These are phyloP conservation scores for Serilophus lunatus DNA, from an alignment of 2,113 vertebrate species.

Conservation along the genomic window DNA sequence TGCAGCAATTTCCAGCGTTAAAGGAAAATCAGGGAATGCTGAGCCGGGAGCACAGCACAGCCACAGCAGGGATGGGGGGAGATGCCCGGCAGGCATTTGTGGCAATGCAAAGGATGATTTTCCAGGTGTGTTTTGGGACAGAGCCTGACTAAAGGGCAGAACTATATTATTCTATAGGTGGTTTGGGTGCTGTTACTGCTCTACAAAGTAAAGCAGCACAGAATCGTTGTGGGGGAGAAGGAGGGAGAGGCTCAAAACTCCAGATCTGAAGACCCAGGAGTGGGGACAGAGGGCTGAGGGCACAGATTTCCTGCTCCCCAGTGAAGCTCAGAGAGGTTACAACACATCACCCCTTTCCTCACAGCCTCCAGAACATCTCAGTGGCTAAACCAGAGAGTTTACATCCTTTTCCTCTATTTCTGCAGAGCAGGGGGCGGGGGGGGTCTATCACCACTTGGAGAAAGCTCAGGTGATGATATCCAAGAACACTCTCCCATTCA, in stretches of 20 bases:
- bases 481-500: not conserved
- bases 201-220: not conserved
- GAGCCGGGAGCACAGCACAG: not conserved
- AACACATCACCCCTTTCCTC: not conserved
- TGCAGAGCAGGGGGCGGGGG: not conserved
- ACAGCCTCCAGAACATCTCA: too few relatives aligned
- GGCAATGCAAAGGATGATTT: not conserved
- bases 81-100: not conserved
- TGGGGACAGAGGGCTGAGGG: too few relatives aligned
- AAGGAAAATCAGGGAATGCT: not conserved
- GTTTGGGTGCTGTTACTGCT: not conserved
- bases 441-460: not conserved
- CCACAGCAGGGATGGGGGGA: fast-evolving
- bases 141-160: not conserved
- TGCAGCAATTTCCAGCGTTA: not conserved
- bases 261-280: not conserved
- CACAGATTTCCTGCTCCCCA: fast-evolving
- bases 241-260: not conserved
- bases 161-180: fast-evolving
- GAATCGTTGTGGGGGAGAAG: fast-evolving
- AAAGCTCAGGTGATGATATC: too few relatives aligned
- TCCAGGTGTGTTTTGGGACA: not conserved
- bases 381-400: not conserved
- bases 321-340: fast-evolving
- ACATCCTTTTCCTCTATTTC: not conserved